These are phyloP conservation scores for Melieria omissa DNA, from an alignment of 2,888 invertebrate genomes.

Conservation along the genomic window DNA sequence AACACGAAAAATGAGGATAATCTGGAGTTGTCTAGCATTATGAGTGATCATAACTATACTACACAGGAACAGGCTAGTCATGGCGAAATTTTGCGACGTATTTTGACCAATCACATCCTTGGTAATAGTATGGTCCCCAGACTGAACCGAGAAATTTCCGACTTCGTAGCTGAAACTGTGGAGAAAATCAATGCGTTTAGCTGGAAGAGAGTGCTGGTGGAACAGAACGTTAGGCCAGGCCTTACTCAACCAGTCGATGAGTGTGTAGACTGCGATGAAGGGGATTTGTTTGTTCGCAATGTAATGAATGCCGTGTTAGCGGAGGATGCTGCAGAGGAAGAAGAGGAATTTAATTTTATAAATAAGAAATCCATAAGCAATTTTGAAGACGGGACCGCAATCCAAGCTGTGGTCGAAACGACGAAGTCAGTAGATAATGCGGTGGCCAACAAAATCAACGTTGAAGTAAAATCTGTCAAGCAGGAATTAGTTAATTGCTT, in stretches of 20 bases:
- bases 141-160: neutral
- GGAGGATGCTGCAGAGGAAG: neutral
- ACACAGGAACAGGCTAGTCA: slow-evolving; percentile 42
- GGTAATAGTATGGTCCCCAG: slow-evolving; percentile 12
- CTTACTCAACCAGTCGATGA: neutral
- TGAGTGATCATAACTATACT: slow-evolving; percentile 56
- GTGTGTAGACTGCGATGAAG: neutral
- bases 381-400: too few relatives aligned
- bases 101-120: slow-evolving; percentile 47
- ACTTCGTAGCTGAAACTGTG: slow-evolving; percentile 49
- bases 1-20: slow-evolving; percentile 30
- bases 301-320: slow-evolving; percentile 18
- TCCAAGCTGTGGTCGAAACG: too few relatives aligned
- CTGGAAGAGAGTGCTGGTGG: neutral
- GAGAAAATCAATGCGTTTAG: slow-evolving; percentile 40
- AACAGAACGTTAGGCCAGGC: too few relatives aligned
- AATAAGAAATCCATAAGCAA: too few relatives aligned
- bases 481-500: too few relatives aligned
- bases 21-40: slow-evolving; percentile 42
- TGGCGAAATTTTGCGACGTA: slow-evolving; percentile 31
- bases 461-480: too few relatives aligned
- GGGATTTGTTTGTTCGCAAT: slow-evolving; percentile 19
- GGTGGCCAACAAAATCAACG: too few relatives aligned
- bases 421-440: too few relatives aligned
- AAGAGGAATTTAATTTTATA: too few relatives aligned